These are phyloP conservation scores for Channallabes apus DNA, from an alignment of 2,797 vertebrate genomes.

Conservation along the genomic window DNA sequence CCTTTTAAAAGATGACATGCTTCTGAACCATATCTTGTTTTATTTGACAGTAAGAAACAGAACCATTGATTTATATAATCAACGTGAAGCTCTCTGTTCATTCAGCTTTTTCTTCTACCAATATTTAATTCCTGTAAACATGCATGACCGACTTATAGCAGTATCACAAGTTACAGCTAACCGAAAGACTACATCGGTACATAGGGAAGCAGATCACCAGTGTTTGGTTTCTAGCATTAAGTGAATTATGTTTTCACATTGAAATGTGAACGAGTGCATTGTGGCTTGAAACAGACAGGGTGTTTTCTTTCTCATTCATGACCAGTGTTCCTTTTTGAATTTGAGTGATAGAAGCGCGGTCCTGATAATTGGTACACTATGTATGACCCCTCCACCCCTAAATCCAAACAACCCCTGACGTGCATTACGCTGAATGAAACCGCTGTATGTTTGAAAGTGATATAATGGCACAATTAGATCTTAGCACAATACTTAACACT, in stretches of 20 bases:
- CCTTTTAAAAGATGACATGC: not conserved
- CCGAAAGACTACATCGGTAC: not conserved
- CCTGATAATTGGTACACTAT: not conserved
- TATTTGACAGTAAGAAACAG: not conserved
- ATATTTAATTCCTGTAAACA: not conserved
- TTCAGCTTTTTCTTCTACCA: not conserved
- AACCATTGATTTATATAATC: not conserved
- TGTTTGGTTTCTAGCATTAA: not conserved
- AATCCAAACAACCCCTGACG: not conserved
- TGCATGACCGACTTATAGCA: not conserved
- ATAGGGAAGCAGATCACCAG: not conserved
- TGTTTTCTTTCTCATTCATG: not conserved
- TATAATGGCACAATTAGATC: not conserved
- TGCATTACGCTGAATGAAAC: not conserved
- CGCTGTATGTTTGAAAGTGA: not conserved
- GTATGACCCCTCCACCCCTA: no score
- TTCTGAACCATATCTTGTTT: not conserved
- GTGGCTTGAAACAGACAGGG: not conserved
- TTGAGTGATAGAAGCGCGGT: not conserved
- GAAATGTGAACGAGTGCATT: not conserved
- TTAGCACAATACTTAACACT: not conserved
- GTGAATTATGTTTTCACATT: not conserved
- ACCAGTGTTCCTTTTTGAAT: not conserved
- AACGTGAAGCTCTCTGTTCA: not conserved
- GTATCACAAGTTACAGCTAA: not conserved